Evolutionary conservation across 2,113 vertebrate genomes (phyloP).

Genomic region (Gallinago jamesoni): DNA sequence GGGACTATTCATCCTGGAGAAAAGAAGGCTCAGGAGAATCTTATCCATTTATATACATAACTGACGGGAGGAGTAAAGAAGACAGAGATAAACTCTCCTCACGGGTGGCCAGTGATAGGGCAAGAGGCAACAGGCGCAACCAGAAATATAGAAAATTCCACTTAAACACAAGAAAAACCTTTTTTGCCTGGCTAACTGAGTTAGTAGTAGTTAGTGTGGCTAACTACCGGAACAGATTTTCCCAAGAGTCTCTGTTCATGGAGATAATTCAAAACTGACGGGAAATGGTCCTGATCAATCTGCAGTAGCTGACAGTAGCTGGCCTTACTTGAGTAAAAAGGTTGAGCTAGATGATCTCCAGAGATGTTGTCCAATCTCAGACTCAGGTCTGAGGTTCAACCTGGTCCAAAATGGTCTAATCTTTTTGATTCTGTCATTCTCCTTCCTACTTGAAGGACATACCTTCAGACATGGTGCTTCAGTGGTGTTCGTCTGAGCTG

Average conservation of each 20-base stretch:
- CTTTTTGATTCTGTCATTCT: background rate
- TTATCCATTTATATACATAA: background rate
- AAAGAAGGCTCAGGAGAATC: background rate
- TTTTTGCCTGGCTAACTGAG: background rate
- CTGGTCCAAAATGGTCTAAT: no score
- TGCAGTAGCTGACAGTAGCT: background rate
- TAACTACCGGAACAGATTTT: background rate
- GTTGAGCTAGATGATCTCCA: background rate
- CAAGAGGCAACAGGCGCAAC: background rate
- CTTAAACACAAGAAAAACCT: background rate
- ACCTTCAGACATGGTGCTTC: background rate
- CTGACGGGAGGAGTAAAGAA: background rate
- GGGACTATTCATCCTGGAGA: background rate
- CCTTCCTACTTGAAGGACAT: background rate
- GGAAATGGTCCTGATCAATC: background rate
- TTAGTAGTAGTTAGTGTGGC: background rate
- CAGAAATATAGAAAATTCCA: background rate
- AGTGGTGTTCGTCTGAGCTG: background rate
- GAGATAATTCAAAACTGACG: background rate
- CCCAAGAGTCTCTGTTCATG: fast-evolving
- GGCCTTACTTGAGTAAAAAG: background rate
- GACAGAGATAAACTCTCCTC: background rate
- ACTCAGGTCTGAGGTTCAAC: no score
- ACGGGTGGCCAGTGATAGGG: background rate
- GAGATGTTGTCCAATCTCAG: background rate